phyloP scores from a whole-genome alignment of 1,140 invertebrate species.

The Drosophila kikkawai region DNA sequence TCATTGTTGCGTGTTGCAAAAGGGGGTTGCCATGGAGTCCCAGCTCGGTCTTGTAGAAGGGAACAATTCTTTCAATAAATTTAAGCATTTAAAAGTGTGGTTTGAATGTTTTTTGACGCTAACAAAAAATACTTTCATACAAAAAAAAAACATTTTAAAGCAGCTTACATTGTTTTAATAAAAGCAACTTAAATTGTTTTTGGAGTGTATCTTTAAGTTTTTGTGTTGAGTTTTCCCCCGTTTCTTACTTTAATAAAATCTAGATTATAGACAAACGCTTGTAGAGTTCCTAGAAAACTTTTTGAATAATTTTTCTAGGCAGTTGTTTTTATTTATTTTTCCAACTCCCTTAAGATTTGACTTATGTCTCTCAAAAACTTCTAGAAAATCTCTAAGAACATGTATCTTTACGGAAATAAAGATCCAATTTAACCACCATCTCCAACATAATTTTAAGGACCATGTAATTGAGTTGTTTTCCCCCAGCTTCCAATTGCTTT shows the following conservation, averaged over 20 bases:
- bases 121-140: not conserved
- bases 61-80: not conserved
- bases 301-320: not conserved
- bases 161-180: not conserved
- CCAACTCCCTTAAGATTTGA: constrained; percentile 1
- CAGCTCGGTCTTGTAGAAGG: not conserved
- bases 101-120: not conserved
- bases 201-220: not conserved
- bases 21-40: constrained; percentile 11
- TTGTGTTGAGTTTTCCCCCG: no score
- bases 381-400: not conserved
- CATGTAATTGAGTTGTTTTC: constrained; percentile 63
- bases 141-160: not conserved
- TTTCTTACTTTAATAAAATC: not conserved
- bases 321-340: not conserved
- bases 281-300: not conserved
- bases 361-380: not conserved
- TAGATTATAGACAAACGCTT: not conserved
- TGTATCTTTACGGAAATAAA: not conserved
- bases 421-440: not conserved
- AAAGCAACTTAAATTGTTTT: no score
- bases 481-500: constrained; percentile 15
- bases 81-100: not conserved
- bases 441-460: constrained; percentile 32
- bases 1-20: constrained; percentile 33